Percentiles rank a stretch among this genome's conserved stretches.
phyloP scores from a whole-genome alignment of 1,140 invertebrate genomes.

The Panagrolaimus sp. region DNA sequence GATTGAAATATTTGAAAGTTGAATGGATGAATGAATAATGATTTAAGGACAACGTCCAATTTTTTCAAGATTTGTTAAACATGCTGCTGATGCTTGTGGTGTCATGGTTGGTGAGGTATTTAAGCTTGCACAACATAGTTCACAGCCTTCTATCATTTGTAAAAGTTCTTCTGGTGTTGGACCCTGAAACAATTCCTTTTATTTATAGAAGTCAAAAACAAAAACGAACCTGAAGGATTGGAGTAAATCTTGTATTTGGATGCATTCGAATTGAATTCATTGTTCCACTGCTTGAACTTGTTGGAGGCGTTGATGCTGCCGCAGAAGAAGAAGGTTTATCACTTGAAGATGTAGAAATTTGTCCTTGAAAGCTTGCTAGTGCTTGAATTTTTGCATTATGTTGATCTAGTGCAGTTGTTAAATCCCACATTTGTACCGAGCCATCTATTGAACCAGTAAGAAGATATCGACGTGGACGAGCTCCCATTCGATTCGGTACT shows the following conservation, averaged over 20 bases:
- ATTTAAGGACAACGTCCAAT: neutral
- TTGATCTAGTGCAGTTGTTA: slow-evolving; percentile 82
- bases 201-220: neutral
- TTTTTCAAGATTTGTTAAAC: neutral
- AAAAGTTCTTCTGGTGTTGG: slow-evolving; percentile 82
- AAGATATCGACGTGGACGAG: slow-evolving; percentile 78
- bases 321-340: slow-evolving; percentile 24
- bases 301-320: neutral
- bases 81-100: slow-evolving; percentile 22
- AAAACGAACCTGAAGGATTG: neutral
- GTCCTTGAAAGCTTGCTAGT: neutral
- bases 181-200: slow-evolving; percentile 67
- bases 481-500: slow-evolving; percentile 79
- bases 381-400: slow-evolving; percentile 19
- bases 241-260: slow-evolving; percentile 6
- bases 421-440: slow-evolving; percentile 88
- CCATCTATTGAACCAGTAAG: slow-evolving; percentile 91
- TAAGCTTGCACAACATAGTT: slow-evolving; percentile 59
- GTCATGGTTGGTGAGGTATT: slow-evolving; percentile 29
- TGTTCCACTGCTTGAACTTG: neutral
- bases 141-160: slow-evolving; percentile 81
- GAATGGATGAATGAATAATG: no score
- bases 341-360: neutral
- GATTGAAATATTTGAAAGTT: no score
- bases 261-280: slow-evolving; percentile 9